Evolutionary conservation across 2,888 invertebrate genomes (phyloP).

Genomic region (Sminthurides aquaticus): DNA sequence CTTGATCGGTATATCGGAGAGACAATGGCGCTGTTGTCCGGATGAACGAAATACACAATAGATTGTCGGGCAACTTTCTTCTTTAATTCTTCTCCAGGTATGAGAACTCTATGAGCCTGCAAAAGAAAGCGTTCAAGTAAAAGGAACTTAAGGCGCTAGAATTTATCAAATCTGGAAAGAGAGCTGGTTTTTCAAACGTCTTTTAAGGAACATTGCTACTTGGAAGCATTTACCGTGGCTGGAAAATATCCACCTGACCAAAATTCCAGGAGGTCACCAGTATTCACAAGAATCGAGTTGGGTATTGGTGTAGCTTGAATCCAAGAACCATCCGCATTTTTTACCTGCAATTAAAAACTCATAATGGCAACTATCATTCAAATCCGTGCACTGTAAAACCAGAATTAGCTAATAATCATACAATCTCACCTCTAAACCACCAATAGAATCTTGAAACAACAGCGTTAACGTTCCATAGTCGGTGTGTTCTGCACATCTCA

Average conservation of each 20-base stretch:
- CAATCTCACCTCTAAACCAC: slow-evolving; percentile 64
- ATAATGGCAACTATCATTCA: not conserved
- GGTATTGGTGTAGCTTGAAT: slow-evolving; percentile 66
- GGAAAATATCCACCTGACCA: slow-evolving; percentile 66
- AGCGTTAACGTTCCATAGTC: slow-evolving; percentile 71
- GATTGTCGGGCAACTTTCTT: slow-evolving; percentile 43
- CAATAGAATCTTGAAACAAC: slow-evolving; percentile 63
- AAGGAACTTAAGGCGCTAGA: too few relatives aligned
- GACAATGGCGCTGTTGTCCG: slow-evolving; percentile 43
- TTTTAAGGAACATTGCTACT: too few relatives aligned
- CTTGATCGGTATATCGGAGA: slow-evolving; percentile 35
- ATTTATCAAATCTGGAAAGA: slow-evolving; percentile 7
- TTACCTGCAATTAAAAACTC: slow-evolving; percentile 50
- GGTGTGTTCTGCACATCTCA: slow-evolving; percentile 63
- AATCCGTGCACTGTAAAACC: too few relatives aligned
- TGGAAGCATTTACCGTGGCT: slow-evolving; percentile 62
- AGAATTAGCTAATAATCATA: too few relatives aligned
- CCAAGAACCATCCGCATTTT: slow-evolving; percentile 62
- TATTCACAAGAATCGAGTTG: slow-evolving; percentile 66
- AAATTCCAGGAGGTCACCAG: slow-evolving; percentile 65
- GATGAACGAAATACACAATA: slow-evolving; percentile 45
- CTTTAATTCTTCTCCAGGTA: slow-evolving; percentile 43
- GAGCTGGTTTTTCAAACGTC: too few relatives aligned
- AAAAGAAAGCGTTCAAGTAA: slow-evolving; percentile 4
- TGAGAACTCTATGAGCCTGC: slow-evolving; percentile 45